Conservation (phyloP, 2,113 vertebrate genomes). For the Clarias magur region DNA sequence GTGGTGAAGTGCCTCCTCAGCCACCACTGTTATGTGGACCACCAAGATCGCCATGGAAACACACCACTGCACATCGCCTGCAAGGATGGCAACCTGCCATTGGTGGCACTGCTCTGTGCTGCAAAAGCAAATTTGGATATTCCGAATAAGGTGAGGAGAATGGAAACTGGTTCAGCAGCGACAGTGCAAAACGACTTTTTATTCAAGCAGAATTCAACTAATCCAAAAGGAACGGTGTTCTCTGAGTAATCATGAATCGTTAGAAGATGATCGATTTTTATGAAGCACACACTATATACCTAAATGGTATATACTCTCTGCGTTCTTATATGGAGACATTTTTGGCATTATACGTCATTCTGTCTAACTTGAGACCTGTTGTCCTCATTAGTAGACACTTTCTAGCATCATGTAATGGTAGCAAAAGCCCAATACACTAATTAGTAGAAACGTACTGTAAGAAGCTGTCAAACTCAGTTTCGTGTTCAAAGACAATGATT, state of each 20-base stretch:
- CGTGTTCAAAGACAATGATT: too few species aligned
- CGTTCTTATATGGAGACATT: too few species aligned
- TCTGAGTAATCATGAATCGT: neutral
- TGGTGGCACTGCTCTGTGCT: conserved; percentile 83
- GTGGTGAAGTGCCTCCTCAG: conserved; percentile 87
- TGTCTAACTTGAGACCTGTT: too few species aligned
- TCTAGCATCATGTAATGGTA: too few species aligned
- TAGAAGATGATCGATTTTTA: too few species aligned
- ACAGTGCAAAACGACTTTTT: neutral
- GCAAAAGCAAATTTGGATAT: conserved; percentile 84
- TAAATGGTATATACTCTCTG: too few species aligned
- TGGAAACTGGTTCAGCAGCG: neutral
- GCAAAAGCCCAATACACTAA: too few species aligned
- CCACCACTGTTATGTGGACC: conserved; percentile 81
- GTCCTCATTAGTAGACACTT: too few species aligned
- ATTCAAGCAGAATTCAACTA: neutral
- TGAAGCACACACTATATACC: too few species aligned
- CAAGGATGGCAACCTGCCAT: conserved; percentile 90
- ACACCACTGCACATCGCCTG: conserved; percentile 92
- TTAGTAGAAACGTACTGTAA: too few species aligned
- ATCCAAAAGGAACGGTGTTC: neutral
- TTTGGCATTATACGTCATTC: too few species aligned
- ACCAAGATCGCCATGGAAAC: conserved; percentile 93
- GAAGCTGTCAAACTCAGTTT: too few species aligned
- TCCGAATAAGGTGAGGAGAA: conserved; percentile 83